These are phyloP conservation scores for Gymnoscopelus braueri DNA, from an alignment of 2,797 vertebrate species.

Conservation along the genomic window DNA sequence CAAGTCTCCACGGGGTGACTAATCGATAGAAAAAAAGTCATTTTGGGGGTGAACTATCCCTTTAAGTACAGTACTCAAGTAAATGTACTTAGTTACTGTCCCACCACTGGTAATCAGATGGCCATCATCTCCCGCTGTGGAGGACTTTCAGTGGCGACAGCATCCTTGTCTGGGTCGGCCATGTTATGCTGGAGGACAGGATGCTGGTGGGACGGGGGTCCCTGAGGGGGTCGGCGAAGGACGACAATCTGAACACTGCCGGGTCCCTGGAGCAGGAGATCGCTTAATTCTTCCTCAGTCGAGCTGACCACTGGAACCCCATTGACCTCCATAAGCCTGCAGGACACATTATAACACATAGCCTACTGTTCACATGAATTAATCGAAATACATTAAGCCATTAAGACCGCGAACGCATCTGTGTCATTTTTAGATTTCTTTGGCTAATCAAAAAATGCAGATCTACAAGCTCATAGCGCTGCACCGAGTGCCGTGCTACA, in stretches of 20 bases:
- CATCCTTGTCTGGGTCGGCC: conserved; percentile 35
- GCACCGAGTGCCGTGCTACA: no score
- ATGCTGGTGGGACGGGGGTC: conserved; percentile 19
- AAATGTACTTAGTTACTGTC: neutral
- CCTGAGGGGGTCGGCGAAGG: conserved; percentile 64
- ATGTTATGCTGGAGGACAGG: conserved; percentile 35
- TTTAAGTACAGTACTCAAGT: no score
- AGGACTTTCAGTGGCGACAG: conserved; percentile 51
- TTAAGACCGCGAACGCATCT: no score
- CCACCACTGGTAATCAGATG: conserved; percentile 54
- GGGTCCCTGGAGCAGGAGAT: conserved; percentile 65
- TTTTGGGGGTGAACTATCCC: no score
- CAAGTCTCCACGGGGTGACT: no score
- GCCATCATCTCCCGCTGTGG: conserved; percentile 59
- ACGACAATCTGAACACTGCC: conserved; percentile 68
- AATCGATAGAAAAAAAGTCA: no score
- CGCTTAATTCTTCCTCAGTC: conserved; percentile 65
- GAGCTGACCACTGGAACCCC: conserved; percentile 71
- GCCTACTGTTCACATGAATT: neutral
- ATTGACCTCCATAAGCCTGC: conserved; percentile 79
- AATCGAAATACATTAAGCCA: no score
- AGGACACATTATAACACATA: neutral
- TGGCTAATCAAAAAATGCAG: no score
- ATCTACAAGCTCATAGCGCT: no score
- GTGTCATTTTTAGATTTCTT: no score